These are phyloP conservation scores for Hyphantria cunea DNA, from an alignment of 1,140 invertebrate genomes.

Conservation along the genomic window DNA sequence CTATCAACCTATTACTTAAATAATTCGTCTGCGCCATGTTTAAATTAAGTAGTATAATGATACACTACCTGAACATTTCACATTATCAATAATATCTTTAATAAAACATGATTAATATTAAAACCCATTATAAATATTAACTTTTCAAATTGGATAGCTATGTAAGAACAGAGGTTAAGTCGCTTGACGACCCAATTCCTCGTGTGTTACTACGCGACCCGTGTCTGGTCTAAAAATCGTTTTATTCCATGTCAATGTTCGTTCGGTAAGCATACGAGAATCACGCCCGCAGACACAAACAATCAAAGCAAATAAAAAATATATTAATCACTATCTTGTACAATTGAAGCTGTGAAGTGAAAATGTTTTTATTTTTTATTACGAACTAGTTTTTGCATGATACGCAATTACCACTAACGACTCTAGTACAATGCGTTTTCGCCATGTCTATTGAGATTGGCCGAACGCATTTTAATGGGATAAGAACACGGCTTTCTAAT, in stretches of 20 bases:
- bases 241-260: constrained; percentile 65
- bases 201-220: constrained; percentile 44
- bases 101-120: constrained; percentile 50
- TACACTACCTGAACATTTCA: background rate
- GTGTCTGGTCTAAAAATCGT: constrained; percentile 7
- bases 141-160: constrained; percentile 49
- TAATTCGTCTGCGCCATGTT: background rate
- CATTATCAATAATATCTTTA: too few species aligned
- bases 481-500: constrained; percentile 67
- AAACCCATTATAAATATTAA: constrained; percentile 56
- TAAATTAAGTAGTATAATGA: constrained; percentile 5
- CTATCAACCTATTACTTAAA: background rate
- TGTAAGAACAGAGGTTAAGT: constrained; percentile 40
- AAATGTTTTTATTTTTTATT: constrained; percentile 40
- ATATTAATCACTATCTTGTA: constrained; percentile 61
- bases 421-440: constrained; percentile 55
- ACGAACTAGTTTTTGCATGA: constrained; percentile 58
- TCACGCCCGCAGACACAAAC: constrained; percentile 44
- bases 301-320: constrained; percentile 68
- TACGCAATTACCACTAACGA: constrained; percentile 68
- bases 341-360: constrained; percentile 47
- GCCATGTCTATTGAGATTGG: constrained; percentile 46
- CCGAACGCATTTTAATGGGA: constrained; percentile 54
- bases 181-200: constrained; percentile 54
- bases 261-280: constrained; percentile 52